Base-by-base conservation (phyloP, 2,888 invertebrate genomes). In the Eupithecia insigniata region DNA sequence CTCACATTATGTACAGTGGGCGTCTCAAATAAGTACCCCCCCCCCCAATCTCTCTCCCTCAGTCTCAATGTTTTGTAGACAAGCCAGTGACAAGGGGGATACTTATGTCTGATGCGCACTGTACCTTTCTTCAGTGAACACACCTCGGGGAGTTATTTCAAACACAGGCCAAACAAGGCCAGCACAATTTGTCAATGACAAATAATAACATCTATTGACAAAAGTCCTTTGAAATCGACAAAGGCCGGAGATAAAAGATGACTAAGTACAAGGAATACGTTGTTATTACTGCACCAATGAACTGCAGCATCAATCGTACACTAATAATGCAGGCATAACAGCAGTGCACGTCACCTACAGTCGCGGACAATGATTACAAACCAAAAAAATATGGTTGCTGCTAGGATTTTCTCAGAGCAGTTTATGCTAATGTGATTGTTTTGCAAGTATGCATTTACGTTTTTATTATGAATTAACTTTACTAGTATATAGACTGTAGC, bases 261-360 rank as follows among this genome's bases (percentile, higher is more conserved):
- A 69, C 43, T 69, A 39, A 39, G 39, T 39, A 71, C 69, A 66
- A 71, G 61, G 61, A 70, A 68, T 62, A 69, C 66, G 73, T 69
- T 46, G 67, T 66, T 68, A 69, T 72, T 74, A 74, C 68, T 74
- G 71, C 69, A 60, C 75, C 77, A 81, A 72, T 74, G 76, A 77
- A 71, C 76, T 70, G 74, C 69, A 66, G 64, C 78, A 78, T 79
- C 78, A 82, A 80, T 81, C 76, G 76, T 70, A 64, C 74, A 67
- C 71, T 69, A 75, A 72, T 80, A 79, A 79, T 79, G 79, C 77
- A 71, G 64, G 68, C 74, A 74, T 79, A 78, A 77, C 69, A 65
- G 22, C 66, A 16, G 26, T 74, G 69, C 69, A 73, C 73, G 71
- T 69, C 69, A 67, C 60, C 71, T 76, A 73, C 72, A 71, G n/a